Base-by-base conservation (phyloP, 2,888 invertebrate genomes). In the Nebria salina region DNA sequence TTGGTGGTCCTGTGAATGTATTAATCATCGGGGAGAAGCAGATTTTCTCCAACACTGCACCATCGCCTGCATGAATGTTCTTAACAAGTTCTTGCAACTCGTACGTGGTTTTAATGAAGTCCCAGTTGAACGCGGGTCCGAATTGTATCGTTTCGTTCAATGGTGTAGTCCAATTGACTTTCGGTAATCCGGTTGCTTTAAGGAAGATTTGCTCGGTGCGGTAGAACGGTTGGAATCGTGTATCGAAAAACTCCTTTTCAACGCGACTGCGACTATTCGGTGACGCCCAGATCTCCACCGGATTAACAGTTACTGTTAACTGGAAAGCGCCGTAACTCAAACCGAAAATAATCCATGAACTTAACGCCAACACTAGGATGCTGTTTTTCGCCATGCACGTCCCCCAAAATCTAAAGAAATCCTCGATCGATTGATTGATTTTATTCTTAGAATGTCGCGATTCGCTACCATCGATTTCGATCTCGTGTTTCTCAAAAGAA, bases 281-380 rank as follows among this genome's bases (percentile, higher is more conserved):
- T 0, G 97, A 91, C 0, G 98, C 96, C 99, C 99, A 99, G 70
- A 99, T 91, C 87, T 98, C 95, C 1, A 98, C 93, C 0, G 98
- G 98, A 87, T 97, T 94, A 0, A 97, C 94, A 0, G 96, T 97
- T 0, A 98, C 91, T 82, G 92, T 88, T 83, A 97, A 88, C 79
- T 90, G 90, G 0, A 90, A 81, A 9, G 94, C 90, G n/a, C 98
- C 98, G 83, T 91, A 92, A 3, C 92, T 90, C 82, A 96, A 89
- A 0, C 89, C 90, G 7, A 93, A 86, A 41, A 93, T 89, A 0
- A 93, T 81, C 90, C 94, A 92, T 0, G 93, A 91, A 34, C 92
- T 91, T 8, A 94, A 81, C 85, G 93, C 91, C 15, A 97, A 87
- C 1, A 94, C 91, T 11, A 93, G 83, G 0, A 92, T 86, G 0